Evolutionary conservation across 2,797 vertebrate species (phyloP).

Genomic region (Gymnoscopelus microlampas): DNA sequence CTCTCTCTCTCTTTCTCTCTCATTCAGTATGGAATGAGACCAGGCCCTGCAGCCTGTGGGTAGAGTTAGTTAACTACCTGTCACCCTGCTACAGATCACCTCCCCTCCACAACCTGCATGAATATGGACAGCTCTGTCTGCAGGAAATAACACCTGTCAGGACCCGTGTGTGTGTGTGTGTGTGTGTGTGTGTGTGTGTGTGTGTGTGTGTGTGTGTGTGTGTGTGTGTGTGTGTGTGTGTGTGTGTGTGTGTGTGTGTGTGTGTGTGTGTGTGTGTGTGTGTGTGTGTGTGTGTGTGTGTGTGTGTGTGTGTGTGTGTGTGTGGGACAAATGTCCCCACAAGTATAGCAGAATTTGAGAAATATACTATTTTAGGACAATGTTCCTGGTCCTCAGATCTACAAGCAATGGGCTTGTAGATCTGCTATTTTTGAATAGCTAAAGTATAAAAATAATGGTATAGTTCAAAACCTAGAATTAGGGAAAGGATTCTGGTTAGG

Average conservation of each 20-base stretch:
- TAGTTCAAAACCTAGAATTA: no score
- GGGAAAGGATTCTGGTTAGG: no score
- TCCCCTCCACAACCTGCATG: constrained; percentile 41
- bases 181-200: constrained; percentile 9
- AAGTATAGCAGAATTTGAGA: no score
- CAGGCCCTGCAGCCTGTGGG: constrained; percentile 25
- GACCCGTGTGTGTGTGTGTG: constrained; percentile 29
- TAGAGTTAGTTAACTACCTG: constrained; percentile 62
- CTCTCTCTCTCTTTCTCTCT: constrained; percentile 8
- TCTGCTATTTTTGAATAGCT: no score
- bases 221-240: background rate
- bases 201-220: background rate
- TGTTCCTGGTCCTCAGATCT: no score
- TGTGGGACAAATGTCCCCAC: background rate
- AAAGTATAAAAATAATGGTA: no score
- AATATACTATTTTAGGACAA: no score
- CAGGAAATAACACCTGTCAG: constrained; percentile 57
- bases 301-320: background rate
- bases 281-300: constrained; percentile 8
- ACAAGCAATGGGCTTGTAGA: no score
- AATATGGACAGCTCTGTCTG: constrained; percentile 72
- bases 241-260: background rate
- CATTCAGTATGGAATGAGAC: constrained; percentile 31
- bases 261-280: constrained; percentile 1
- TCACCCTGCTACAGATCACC: constrained; percentile 59